Evolutionary conservation across 2,888 invertebrate species (phyloP).

Genomic region (Ophion slaviceki): DNA sequence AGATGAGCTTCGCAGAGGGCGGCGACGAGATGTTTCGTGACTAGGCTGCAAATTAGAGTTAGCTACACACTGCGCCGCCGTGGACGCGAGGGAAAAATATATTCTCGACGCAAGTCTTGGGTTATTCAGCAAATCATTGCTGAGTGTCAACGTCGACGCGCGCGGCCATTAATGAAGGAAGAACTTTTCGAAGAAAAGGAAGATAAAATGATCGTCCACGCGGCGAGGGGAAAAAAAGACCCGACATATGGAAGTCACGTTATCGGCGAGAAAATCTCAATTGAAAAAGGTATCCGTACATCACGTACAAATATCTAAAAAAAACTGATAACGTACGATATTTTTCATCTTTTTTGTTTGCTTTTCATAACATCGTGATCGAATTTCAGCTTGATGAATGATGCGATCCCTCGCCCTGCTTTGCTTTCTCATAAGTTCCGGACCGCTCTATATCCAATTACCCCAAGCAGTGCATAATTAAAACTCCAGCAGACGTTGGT

Average conservation of each 20-base stretch:
- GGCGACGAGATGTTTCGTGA: conserved; percentile 56
- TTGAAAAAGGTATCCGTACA: not conserved
- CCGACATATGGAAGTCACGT: not conserved
- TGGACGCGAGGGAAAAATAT: conserved; percentile 1
- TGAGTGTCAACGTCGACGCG: not conserved
- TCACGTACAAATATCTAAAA: not conserved
- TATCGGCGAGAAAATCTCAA: conserved; percentile 13
- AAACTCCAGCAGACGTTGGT: not conserved
- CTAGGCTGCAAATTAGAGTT: conserved; percentile 51
- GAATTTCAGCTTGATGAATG: not conserved
- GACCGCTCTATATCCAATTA: too few relatives aligned
- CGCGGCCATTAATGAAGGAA: conserved; percentile 50
- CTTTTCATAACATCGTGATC: not conserved
- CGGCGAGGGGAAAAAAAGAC: not conserved
- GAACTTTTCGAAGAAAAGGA: conserved; percentile 18
- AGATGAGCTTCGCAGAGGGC: conserved; percentile 16
- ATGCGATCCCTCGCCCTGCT: not conserved
- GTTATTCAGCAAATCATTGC: conserved; percentile 2
- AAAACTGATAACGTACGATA: not conserved
- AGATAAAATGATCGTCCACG: conserved; percentile 17
- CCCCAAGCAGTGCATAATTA: not conserved
- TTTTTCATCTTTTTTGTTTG: not conserved
- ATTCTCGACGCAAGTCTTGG: conserved; percentile 27
- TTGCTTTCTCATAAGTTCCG: not conserved
- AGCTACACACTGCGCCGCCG: not conserved